Percentiles rank a stretch among this genome's conserved stretches.
Evolutionary conservation across 2,113 vertebrate genomes (phyloP).

Genomic region (Columba janthina): DNA sequence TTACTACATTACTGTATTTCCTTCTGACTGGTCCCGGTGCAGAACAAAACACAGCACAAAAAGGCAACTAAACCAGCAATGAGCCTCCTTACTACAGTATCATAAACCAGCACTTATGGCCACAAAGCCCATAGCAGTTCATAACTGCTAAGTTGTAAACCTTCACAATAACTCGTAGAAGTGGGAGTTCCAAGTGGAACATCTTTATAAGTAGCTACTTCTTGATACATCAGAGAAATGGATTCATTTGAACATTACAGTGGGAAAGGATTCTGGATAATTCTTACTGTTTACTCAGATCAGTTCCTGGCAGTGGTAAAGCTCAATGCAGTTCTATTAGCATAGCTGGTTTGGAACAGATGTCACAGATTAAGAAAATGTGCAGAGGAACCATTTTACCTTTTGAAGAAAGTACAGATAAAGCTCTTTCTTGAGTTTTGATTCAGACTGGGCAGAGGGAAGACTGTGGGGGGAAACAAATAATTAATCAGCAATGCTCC

Average conservation of each 20-base stretch:
- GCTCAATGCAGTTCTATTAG: conserved; percentile 29
- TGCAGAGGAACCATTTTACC: conserved; percentile 34
- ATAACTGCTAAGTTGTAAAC: neutral
- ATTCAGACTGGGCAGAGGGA: conserved; percentile 15
- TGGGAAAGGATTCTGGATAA: neutral
- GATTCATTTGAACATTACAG: neutral
- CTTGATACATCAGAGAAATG: neutral
- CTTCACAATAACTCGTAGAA: neutral
- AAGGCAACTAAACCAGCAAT: neutral
- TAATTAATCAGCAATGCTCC: neutral
- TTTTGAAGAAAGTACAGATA: conserved; percentile 47
- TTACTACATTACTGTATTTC: neutral
- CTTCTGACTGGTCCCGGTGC: neutral
- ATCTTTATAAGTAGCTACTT: neutral
- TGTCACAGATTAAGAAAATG: conserved; percentile 40
- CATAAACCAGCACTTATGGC: neutral
- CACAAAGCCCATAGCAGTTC: neutral
- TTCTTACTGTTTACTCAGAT: conserved; percentile 46
- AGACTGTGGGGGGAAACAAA: neutral
- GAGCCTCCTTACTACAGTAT: neutral
- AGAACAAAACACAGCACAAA: neutral
- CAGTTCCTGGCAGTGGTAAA: conserved; percentile 40
- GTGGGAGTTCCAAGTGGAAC: neutral
- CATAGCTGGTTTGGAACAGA: conserved; percentile 9
- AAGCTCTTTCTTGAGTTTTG: conserved; percentile 42